Conservation (phyloP, 2,797 vertebrate genomes). For the Hoplostethus atlanticus region DNA sequence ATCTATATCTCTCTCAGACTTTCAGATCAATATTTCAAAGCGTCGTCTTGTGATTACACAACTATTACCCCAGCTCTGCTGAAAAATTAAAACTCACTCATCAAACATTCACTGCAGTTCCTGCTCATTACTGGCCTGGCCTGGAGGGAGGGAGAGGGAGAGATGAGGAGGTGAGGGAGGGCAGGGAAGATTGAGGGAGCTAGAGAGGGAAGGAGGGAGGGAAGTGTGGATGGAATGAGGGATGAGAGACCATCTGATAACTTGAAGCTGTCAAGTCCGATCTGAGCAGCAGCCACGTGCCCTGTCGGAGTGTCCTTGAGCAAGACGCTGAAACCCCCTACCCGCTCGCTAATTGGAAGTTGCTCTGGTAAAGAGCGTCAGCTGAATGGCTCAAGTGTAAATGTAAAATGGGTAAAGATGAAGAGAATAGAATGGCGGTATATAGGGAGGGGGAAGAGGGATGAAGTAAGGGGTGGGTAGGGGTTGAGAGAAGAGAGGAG, state of each 20-base stretch:
- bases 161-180: neutral
- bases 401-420: too few relatives aligned
- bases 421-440: too few relatives aligned
- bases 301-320: constrained; percentile 6
- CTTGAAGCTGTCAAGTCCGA: neutral
- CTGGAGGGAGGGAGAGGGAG: constrained; percentile 1
- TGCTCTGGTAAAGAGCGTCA: neutral
- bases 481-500: neutral
- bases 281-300: neutral
- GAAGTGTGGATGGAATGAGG: constrained; percentile 1
- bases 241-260: constrained; percentile 5
- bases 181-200: too few relatives aligned
- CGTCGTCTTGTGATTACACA: constrained; percentile 49
- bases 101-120: constrained; percentile 42
- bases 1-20: constrained; percentile 37
- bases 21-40: constrained; percentile 57
- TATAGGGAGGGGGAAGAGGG: neutral
- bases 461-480: constrained; percentile 16
- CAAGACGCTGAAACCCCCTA: neutral
- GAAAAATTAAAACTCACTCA: constrained; percentile 47
- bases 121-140: constrained; percentile 25
- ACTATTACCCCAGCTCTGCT: constrained; percentile 37
- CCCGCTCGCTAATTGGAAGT: too few relatives aligned
- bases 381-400: too few relatives aligned
- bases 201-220: neutral